These are phyloP conservation scores for Micropterix aruncella DNA, from an alignment of 2,888 invertebrate species.

Conservation along the genomic window DNA sequence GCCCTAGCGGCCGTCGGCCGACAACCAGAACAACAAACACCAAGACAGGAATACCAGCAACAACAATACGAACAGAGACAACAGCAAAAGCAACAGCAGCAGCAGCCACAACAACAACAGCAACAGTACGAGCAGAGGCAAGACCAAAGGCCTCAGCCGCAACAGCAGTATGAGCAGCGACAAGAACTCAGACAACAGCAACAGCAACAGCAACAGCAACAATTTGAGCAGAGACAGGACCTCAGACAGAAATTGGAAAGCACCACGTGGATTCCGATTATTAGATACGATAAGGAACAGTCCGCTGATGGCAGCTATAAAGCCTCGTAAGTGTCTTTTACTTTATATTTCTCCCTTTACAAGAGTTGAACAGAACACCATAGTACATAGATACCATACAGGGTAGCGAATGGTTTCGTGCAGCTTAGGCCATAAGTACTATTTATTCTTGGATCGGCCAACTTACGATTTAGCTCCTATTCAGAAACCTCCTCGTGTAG, in stretches of 20 bases:
- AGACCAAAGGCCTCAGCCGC: conserved; percentile 19
- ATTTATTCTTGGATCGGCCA: no score
- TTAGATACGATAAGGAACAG: conserved; percentile 70
- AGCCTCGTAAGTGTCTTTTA: conserved; percentile 44
- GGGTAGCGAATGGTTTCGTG: no score
- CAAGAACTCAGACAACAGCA: conserved; percentile 11
- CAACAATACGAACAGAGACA: conserved; percentile 10
- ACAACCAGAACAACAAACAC: conserved; percentile 13
- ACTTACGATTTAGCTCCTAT: no score
- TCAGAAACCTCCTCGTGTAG: no score
- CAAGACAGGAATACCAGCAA: conserved; percentile 12
- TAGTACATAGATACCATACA: no score
- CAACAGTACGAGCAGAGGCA: conserved; percentile 12
- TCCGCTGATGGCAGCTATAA: conserved; percentile 74
- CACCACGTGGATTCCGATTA: conserved; percentile 69
- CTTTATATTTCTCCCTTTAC: conserved; percentile 6
- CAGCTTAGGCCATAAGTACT: no score
- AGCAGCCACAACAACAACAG: conserved; percentile 8
- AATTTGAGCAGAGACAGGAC: conserved; percentile 24
- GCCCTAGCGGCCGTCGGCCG: conserved; percentile 11
- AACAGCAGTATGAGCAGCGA: conserved; percentile 4
- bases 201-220: conserved; percentile 16
- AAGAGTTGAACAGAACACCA: no score
- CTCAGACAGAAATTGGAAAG: conserved; percentile 37
- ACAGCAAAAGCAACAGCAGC: conserved; percentile 10